Conservation (phyloP, 2,797 vertebrate species). For the Semotilus atromaculatus region DNA sequence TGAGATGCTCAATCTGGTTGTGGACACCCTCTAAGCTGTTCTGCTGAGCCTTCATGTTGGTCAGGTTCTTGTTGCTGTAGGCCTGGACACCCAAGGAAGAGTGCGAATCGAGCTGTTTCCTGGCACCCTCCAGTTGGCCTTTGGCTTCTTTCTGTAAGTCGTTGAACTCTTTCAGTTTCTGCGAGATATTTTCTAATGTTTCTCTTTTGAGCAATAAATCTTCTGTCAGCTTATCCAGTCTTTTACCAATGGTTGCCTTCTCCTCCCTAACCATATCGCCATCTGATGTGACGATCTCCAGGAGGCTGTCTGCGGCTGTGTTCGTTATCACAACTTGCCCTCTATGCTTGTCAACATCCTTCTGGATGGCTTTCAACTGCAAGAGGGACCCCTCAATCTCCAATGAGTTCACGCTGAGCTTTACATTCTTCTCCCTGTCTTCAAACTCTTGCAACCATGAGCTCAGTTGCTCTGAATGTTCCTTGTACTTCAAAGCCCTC, state of each 20-base stretch:
- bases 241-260: conserved; percentile 77
- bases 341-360: conserved; percentile 91
- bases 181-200: conserved; percentile 86
- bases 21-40: conserved; percentile 85
- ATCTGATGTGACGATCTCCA: conserved; percentile 85
- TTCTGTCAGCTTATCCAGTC: conserved; percentile 83
- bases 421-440: conserved; percentile 75
- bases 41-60: conserved; percentile 92
- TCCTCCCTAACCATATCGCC: conserved; percentile 83
- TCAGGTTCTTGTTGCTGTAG: conserved; percentile 90
- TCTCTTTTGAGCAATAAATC: conserved; percentile 86
- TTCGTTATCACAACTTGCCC: conserved; percentile 88
- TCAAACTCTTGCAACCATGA: conserved; percentile 89
- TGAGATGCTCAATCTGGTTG: conserved; percentile 83
- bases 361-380: conserved; percentile 88
- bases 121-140: conserved; percentile 83
- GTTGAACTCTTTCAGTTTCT: conserved; percentile 89
- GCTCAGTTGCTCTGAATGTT: conserved; percentile 83
- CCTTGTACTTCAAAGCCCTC: conserved; percentile 85
- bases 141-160: conserved; percentile 85
- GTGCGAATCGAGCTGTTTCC: conserved; percentile 85
- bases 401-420: conserved; percentile 78
- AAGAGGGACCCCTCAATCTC: conserved; percentile 82
- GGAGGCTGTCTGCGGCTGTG: conserved; percentile 83
- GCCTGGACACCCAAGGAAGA: conserved; percentile 86